These are phyloP conservation scores for Brachyistius frenatus DNA, from an alignment of 2,113 vertebrate species.

Conservation along the genomic window DNA sequence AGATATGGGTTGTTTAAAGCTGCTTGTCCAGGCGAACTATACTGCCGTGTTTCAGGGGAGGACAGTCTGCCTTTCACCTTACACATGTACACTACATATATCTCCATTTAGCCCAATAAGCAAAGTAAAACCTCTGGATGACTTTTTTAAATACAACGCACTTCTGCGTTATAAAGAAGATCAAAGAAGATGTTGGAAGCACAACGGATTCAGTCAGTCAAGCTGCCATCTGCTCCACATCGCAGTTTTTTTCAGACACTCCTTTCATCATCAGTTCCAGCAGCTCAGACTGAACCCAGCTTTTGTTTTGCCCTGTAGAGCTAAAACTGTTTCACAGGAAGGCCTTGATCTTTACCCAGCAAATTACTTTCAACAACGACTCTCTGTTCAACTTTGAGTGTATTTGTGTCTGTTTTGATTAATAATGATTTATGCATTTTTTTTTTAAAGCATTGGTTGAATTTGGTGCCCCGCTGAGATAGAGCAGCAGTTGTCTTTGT, in stretches of 20 bases:
- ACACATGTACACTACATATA: too few species aligned
- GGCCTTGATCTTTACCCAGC: conserved; percentile 37
- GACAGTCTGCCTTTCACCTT: too few species aligned
- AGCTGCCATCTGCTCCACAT: conserved; percentile 27
- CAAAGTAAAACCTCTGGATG: not conserved
- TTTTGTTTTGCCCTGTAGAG: conserved; percentile 22
- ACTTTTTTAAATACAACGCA: not conserved
- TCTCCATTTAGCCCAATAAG: not conserved
- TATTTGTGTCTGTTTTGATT: not conserved
- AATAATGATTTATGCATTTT: not conserved
- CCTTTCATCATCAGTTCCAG: not conserved
- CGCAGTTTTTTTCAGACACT: conserved; percentile 3
- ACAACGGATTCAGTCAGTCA: not conserved
- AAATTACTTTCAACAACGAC: conserved; percentile 33
- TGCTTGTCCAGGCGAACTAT: too few species aligned
- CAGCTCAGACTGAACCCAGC: conserved; percentile 21
- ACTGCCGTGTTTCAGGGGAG: too few species aligned
- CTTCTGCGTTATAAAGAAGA: not conserved
- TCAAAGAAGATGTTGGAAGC: not conserved
- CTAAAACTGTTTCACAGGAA: conserved; percentile 10
- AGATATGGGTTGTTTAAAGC: too few species aligned
- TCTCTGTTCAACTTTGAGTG: not conserved
- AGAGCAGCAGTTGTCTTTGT: not conserved
- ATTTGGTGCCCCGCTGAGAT: not conserved
- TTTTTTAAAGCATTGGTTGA: not conserved